Evolutionary conservation across 2,113 vertebrate genomes (phyloP).

Genomic region (Hucho hucho): DNA sequence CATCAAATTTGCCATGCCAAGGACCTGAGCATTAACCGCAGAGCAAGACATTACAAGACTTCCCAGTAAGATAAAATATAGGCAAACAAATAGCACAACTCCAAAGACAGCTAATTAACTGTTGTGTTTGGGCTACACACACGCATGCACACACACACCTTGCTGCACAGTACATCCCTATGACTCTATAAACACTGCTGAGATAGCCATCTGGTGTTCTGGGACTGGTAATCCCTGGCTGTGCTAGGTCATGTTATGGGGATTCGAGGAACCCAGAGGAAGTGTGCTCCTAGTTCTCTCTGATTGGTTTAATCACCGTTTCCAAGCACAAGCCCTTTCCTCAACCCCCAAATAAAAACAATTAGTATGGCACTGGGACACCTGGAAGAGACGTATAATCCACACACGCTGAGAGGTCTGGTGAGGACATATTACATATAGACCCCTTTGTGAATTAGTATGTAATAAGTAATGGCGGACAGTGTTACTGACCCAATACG

Average conservation of each 20-base stretch:
- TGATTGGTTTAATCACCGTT: constrained; percentile 35
- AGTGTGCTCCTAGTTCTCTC: constrained; percentile 1
- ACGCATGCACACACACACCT: constrained; percentile 10
- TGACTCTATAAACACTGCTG: no score
- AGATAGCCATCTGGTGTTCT: not conserved
- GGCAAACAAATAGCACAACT: not conserved
- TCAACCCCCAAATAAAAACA: constrained; percentile 49
- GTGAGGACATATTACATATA: not conserved
- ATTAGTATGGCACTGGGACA: constrained; percentile 20
- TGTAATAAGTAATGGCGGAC: not conserved
- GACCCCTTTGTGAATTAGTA: not conserved
- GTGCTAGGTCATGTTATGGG: not conserved
- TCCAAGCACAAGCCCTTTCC: constrained; percentile 41
- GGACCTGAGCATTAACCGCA: no score
- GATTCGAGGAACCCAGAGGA: not conserved
- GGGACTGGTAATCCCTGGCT: not conserved
- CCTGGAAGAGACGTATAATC: not conserved
- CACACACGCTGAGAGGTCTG: not conserved
- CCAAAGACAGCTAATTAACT: not conserved
- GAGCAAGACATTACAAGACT: no score
- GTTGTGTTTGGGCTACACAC: constrained; percentile 1
- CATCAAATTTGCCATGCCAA: no score
- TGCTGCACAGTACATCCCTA: not conserved
- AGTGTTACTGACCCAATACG: not conserved
- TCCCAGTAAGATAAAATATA: not conserved